Base-by-base conservation (phyloP, 2,113 vertebrate species). In the Microtus oregoni region DNA sequence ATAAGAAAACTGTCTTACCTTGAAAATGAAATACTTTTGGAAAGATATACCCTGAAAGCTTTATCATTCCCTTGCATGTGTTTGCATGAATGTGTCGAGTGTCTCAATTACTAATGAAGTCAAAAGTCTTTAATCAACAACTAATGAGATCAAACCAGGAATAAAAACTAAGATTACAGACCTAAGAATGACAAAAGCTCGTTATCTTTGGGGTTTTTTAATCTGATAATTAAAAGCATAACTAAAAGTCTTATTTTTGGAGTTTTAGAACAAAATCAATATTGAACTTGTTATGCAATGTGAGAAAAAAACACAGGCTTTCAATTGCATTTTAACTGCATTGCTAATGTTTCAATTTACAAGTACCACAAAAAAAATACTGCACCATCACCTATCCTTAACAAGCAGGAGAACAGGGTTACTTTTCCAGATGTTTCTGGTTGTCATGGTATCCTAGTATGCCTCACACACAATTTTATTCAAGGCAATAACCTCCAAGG, bases 401-500 rank as follows among this genome's bases (percentile, higher is more conserved):
- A 79, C 70, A 95, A 96, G 72, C 30, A 86, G 47, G 67, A 97
- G 10, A 95, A 96, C 91, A 86, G 0, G 86, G 92, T 97, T 98
- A 97, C 92, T 98, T 98, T 97, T 94, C 97, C 97, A 94, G 96
- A 98, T 98, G 98, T 97, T 96, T 97, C 96, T 96, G 96, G 98
- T 98, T 98, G 97, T 98, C 98, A 98, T 98, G 97, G 96, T 81
- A 98, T 94, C 97, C 92, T 92, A 0, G 0, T 91, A 79, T 79
- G 55, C 41, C 63, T 75, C 67, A 24, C 88, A 81, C n/a, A 79
- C 28, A 90, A 52, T 78, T 89, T 96, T 91, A 95, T 96, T 97
- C 82, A 68, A 1, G 67, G 38, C 85, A 86, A 97, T 79, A 96
- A 97, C 91, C 81, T 81, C 6, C 82, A 87, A 95, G 88, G 50